These are phyloP conservation scores for Gobio gobio DNA, from an alignment of 2,113 vertebrate species.

Conservation along the genomic window DNA sequence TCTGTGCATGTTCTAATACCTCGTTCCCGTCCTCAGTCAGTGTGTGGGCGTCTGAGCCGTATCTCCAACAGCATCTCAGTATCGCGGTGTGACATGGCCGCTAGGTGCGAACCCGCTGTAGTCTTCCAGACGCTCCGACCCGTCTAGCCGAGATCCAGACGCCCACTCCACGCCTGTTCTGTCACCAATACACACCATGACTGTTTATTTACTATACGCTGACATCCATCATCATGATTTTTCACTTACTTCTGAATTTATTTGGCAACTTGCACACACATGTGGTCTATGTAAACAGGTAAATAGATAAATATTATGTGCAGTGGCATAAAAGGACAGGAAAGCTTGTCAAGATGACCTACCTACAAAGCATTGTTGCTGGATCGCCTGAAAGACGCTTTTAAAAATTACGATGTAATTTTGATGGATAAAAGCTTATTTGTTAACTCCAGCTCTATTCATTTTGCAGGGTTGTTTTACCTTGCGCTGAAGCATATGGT, in stretches of 20 bases:
- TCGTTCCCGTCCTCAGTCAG: constrained; percentile 33
- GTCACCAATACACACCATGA: constrained; percentile 57
- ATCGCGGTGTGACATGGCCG: constrained; percentile 44
- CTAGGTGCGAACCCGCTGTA: constrained; percentile 64
- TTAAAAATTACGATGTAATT: neutral
- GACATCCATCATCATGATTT: constrained; percentile 51
- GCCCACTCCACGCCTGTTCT: constrained; percentile 77
- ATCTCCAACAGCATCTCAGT: constrained; percentile 55
- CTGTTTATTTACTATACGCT: constrained; percentile 69
- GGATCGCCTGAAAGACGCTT: neutral
- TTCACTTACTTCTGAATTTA: constrained; percentile 32
- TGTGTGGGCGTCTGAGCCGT: constrained; percentile 60
- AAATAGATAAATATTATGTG: neutral
- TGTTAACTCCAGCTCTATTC: neutral
- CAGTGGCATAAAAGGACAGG: neutral
- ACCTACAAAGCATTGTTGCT: neutral
- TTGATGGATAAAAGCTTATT: neutral
- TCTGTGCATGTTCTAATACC: constrained; percentile 42
- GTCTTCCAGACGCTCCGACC: constrained; percentile 72
- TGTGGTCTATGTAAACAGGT: constrained; percentile 33
- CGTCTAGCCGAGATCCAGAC: constrained; percentile 73
- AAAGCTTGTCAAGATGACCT: neutral
- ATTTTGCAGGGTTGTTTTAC: constrained; percentile 86
- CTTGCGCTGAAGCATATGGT: constrained; percentile 94
- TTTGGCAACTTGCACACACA: constrained; percentile 43